phyloP scores from a whole-genome alignment of 2,797 vertebrate species.

The Orientallactaga sibirica region DNA sequence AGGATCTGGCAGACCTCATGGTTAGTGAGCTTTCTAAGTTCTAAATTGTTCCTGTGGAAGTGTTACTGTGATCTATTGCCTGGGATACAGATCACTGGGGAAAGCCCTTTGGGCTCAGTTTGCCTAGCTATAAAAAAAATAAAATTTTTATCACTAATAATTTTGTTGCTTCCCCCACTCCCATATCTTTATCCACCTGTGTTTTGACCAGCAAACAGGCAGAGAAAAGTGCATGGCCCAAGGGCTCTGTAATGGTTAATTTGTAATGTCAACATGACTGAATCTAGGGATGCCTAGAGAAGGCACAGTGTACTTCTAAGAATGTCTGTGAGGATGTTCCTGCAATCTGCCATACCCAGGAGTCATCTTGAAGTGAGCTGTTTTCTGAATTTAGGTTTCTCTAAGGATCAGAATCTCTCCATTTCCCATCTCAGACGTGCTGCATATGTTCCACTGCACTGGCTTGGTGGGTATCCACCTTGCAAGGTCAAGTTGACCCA shows the following conservation, averaged over 20 bases:
- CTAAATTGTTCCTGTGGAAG: neutral
- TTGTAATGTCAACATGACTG: too few species aligned
- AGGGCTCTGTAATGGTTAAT: too few species aligned
- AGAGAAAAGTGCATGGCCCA: too few species aligned
- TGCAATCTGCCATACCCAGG: neutral
- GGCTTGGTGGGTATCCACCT: neutral
- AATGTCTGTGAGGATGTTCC: neutral
- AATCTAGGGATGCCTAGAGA: neutral
- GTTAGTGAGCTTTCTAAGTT: constrained; percentile 13
- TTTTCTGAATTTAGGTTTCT: neutral
- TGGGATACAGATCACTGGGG: neutral
- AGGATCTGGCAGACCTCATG: neutral
- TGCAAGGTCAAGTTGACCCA: neutral
- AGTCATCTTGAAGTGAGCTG: neutral
- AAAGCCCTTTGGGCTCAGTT: neutral
- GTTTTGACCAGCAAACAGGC: too few species aligned
- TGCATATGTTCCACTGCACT: neutral
- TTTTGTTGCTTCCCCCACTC: neutral
- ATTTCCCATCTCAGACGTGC: neutral
- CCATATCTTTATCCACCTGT: too few species aligned
- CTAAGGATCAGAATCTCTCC: too few species aligned
- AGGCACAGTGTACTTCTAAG: neutral
- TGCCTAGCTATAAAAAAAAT: constrained; percentile 62
- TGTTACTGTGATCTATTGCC: constrained; percentile 3
- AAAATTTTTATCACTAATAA: constrained; percentile 18